phyloP scores from a whole-genome alignment of 2,113 vertebrate species.

The Odontesthes bonariensis region DNA sequence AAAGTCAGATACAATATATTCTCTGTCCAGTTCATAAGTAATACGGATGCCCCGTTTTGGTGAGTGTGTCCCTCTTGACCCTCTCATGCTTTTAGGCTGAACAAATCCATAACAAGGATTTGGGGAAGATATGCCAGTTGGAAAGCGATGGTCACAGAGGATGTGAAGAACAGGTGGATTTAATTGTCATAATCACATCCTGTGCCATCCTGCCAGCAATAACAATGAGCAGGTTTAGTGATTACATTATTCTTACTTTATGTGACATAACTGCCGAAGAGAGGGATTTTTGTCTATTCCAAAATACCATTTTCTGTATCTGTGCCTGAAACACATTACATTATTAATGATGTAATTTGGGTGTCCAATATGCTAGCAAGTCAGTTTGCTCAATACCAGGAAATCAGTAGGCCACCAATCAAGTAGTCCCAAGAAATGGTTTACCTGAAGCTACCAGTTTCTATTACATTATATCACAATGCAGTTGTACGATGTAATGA shows the following conservation, averaged over 20 bases:
- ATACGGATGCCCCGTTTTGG: background rate
- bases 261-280: background rate
- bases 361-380: slow-evolving; percentile 14
- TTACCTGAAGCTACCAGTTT: background rate
- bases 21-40: background rate
- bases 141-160: slow-evolving; percentile 1
- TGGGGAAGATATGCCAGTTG: background rate
- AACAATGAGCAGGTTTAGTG: slow-evolving; percentile 20
- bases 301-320: background rate
- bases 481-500: background rate
- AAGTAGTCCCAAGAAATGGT: background rate
- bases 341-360: slow-evolving; percentile 16
- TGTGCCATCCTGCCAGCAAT: slow-evolving; percentile 2
- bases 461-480: slow-evolving; percentile 1
- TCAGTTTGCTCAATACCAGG: background rate
- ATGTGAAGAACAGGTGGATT: slow-evolving; percentile 36
- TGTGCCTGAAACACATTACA: slow-evolving; percentile 8
- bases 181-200: slow-evolving; percentile 55
- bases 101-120: background rate
- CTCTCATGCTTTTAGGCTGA: background rate
- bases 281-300: background rate
- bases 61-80: slow-evolving; percentile 17
- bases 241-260: slow-evolving; percentile 5
- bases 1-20: background rate
- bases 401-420: background rate